Conservation (phyloP, 2,113 vertebrate species). For the Thryonomys swinderianus region DNA sequence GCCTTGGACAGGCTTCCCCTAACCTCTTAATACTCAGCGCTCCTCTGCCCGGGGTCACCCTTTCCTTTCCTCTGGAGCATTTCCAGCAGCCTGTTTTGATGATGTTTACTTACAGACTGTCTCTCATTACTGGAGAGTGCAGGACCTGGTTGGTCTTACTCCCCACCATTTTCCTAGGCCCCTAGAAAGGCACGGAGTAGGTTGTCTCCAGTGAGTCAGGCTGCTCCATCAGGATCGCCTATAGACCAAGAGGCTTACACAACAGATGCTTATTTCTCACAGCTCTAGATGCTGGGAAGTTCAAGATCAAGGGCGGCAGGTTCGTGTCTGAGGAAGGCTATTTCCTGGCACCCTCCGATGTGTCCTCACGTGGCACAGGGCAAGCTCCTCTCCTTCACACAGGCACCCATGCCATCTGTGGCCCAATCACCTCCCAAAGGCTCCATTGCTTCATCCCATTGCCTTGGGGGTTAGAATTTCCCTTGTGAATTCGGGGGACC, state of each 20-base stretch:
- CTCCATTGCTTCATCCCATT: background rate
- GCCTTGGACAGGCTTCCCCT: background rate
- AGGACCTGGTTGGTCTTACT: background rate
- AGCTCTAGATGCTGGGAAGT: background rate
- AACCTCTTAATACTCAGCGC: background rate
- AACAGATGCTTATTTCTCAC: background rate
- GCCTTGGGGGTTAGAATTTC: background rate
- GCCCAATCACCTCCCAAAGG: background rate
- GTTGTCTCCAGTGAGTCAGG: background rate
- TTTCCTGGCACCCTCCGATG: background rate
- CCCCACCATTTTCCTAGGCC: background rate
- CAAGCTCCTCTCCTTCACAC: background rate
- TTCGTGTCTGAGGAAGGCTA: background rate
- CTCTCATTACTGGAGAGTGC: background rate
- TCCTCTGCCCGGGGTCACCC: background rate
- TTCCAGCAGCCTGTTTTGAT: background rate
- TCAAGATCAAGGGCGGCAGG: background rate
- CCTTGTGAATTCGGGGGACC: background rate
- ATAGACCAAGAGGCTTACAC: background rate
- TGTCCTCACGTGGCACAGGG: background rate
- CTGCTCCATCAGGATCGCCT: background rate
- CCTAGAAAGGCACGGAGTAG: accelerated
- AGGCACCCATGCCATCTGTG: background rate
- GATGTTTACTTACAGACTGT: background rate
- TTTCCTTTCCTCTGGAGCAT: background rate